Evolutionary conservation across 2,797 vertebrate species (phyloP), one percentile per base, ranked within the genome.

Genomic region (Sebastiscus albofasciatus): DNA sequence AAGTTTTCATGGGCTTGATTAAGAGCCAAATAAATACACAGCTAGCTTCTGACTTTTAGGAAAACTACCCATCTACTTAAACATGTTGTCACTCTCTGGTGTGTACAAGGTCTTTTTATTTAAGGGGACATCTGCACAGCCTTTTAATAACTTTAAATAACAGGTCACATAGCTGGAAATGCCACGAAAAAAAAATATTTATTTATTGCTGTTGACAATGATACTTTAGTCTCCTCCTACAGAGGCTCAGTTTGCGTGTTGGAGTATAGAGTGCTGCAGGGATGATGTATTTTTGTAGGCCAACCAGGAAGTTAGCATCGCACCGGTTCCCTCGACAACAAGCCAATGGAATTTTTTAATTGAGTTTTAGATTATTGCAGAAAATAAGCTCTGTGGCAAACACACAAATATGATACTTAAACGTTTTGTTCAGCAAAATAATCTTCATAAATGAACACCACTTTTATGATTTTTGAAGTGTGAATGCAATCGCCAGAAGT

Each of bases 191-290:
- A 81, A 73, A 82, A 24, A 67, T 8, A 55, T 74, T 79, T 88
- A 75, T 90, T 89, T 92, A 89, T 87, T 93, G 93, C 94, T 92
- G 87, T 92, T 86, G 93, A 95, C 93, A 93, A 94, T 93, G 91
- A 92, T 77, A 67, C 55, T 79, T 82, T 24, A 75, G 66, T 72
- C 66, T 84, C 77, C 69, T 78, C 74, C 60, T 56, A 39, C 79
- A 79, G 77, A 81, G 70, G 74, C 60, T 81, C 66, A 55, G 73
- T 69, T 68, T 72, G 74, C 36, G 29, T 78, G 80, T 83, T 69
- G 78, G 71, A 61, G 66, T 49, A 20, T 20, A 49, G 46, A 49
- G 46, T 8, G 46, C 46, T 20, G 46, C 46, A 49, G 46, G 46
- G 46, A 49, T 49, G 46, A 49, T 20, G 46, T 49, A 20, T 49